Evolutionary conservation across 2,888 invertebrate species (phyloP).

Genomic region (Luperina nickerlii): DNA sequence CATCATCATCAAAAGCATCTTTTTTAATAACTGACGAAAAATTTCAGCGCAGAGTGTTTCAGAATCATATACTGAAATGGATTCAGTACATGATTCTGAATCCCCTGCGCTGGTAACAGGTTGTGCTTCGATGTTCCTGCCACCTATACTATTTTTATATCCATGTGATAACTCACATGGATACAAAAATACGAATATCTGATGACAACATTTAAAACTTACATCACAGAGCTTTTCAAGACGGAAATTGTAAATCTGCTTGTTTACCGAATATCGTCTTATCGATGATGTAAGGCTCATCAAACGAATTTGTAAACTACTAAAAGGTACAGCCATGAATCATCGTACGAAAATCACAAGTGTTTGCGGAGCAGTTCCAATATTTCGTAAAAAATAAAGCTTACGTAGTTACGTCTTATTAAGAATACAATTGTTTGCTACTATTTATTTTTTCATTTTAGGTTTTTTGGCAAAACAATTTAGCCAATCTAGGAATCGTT

Average conservation of each 20-base stretch:
- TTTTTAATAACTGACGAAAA: not conserved
- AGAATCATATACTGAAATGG: too few relatives aligned
- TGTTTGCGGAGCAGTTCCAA: constrained; percentile 64
- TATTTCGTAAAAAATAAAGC: constrained; percentile 50
- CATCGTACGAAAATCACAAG: constrained; percentile 59
- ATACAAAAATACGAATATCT: constrained; percentile 10
- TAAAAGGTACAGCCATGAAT: constrained; percentile 64
- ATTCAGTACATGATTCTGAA: too few relatives aligned
- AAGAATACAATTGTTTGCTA: constrained; percentile 6
- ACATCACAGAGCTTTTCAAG: constrained; percentile 3
- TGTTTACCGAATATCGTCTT: constrained; percentile 60
- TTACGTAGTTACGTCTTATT: constrained; percentile 18
- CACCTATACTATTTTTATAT: not conserved
- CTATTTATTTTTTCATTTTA: constrained; percentile 11
- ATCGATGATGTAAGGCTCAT: constrained; percentile 67
- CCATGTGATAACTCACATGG: too few relatives aligned
- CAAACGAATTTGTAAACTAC: constrained; percentile 60
- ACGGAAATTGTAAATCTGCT: constrained; percentile 46
- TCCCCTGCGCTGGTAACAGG: too few relatives aligned
- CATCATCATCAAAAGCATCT: not conserved
- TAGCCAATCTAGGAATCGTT: not conserved
- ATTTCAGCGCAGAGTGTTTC: not conserved
- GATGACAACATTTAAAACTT: constrained; percentile 8
- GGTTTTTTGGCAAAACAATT: constrained; percentile 11
- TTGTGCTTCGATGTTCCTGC: not conserved